Evolutionary conservation across 2,797 vertebrate species (phyloP), one percentile per base, ranked within the genome.

Genomic region (Diplodus sargus): DNA sequence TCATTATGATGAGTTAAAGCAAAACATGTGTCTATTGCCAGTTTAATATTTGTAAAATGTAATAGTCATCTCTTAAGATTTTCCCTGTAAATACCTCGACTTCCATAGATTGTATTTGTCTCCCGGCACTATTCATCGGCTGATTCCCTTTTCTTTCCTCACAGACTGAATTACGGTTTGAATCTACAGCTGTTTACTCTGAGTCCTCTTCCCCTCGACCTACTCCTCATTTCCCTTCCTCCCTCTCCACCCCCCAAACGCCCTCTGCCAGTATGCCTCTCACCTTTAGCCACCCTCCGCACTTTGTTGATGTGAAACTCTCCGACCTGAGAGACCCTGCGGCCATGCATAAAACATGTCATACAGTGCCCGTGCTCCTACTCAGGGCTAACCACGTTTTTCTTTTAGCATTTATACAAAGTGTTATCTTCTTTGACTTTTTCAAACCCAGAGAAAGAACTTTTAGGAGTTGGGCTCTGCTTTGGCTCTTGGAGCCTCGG

Each of bases 291-390:
- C 83, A 73, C 84, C 78, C 77, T 86, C 83, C 11, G 4, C 80
- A 86, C 87, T 88, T 91, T 90, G 87, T 91, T 91, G 90, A 92
- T 90, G 88, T 90, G 89, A 90, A 90, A 90, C 89, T 89, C 85
- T 34, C 63, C 65, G 81, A 93, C 90, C 92, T 91, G 70, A 83
- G 84, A 91, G 87, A 89, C 89, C 83, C 76, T 15, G 77, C 22
- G 30, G 78, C 85, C 81, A 93, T 92, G 90, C 91, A 94, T 93
- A 93, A 94, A 92, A 93, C 90, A 93, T 93, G 90, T 68, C 87
- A 83, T 85, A 81, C 71, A 28, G 77, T 56, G 85, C 79, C 69
- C 9, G 51, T 42, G 14, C 83, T 73, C 72, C 82, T 87, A 78
- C 85, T 88, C 81, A 49, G 84, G 70, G 78, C 79, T 86, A 84